These are phyloP conservation scores for Maconellicoccus hirsutus DNA, from an alignment of 1,140 invertebrate species.

Conservation along the genomic window DNA sequence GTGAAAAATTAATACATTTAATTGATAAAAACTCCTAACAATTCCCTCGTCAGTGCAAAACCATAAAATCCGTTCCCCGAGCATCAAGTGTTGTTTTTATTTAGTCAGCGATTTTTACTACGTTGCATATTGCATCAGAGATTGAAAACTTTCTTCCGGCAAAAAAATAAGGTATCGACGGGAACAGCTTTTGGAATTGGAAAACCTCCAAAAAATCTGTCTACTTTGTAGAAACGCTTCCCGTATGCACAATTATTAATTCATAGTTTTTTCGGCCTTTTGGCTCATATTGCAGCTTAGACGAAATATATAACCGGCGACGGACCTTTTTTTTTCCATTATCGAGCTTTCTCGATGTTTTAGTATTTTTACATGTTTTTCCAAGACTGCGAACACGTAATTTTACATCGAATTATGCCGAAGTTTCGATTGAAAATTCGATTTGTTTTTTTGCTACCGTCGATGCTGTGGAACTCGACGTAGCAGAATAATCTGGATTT, in stretches of 20 bases:
- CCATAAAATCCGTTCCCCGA: neutral
- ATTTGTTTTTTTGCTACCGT: no score
- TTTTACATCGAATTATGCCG: no score
- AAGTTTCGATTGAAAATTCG: no score
- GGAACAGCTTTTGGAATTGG: neutral
- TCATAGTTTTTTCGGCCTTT: neutral
- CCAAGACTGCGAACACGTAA: no score
- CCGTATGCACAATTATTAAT: neutral
- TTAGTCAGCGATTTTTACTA: neutral
- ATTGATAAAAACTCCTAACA: neutral
- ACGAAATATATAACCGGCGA: no score
- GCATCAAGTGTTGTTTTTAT: conserved; percentile 5
- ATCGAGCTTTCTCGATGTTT: no score
- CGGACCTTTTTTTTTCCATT: no score
- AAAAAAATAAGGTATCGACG: neutral
- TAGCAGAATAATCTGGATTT: no score
- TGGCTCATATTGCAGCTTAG: neutral
- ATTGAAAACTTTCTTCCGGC: neutral
- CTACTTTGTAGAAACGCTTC: neutral
- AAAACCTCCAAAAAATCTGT: neutral
- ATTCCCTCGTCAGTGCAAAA: neutral
- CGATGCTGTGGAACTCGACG: no score
- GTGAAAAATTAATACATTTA: neutral
- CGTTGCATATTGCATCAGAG: neutral
- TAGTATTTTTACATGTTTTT: no score